These are phyloP conservation scores for Machimus atricapillus DNA, from an alignment of 2,888 invertebrate species.

Conservation along the genomic window DNA sequence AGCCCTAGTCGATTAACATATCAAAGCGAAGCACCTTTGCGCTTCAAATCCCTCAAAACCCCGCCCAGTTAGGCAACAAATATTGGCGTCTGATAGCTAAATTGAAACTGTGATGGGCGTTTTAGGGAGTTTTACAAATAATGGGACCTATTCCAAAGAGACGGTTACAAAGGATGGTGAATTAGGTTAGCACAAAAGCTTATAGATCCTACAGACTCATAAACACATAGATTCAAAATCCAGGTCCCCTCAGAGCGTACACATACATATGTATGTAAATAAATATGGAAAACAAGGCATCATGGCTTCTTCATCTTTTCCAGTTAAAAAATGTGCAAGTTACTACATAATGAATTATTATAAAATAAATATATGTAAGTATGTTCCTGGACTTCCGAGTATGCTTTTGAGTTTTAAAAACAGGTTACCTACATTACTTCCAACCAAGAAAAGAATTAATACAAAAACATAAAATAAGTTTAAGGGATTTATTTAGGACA, in stretches of 20 bases:
- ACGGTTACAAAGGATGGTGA: background rate
- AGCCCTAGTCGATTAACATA: conserved; percentile 21
- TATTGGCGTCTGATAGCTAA: background rate
- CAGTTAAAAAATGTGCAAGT: too few relatives aligned
- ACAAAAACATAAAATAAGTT: too few relatives aligned
- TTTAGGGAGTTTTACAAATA: background rate
- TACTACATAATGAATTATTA: too few relatives aligned
- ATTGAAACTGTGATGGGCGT: background rate
- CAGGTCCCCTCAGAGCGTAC: background rate
- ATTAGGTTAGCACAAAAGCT: background rate
- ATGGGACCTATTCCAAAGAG: background rate
- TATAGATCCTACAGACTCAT: background rate
- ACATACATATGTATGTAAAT: too few relatives aligned
- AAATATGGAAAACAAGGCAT: too few relatives aligned
- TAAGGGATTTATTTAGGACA: too few relatives aligned
- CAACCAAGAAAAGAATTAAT: too few relatives aligned
- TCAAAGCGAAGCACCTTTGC: conserved; percentile 7
- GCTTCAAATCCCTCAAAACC: background rate
- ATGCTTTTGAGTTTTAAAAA: too few relatives aligned
- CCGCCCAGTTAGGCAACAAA: background rate
- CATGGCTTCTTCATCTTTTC: too few relatives aligned
- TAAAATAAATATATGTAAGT: too few relatives aligned
- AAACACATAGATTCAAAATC: background rate
- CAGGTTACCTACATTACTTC: too few relatives aligned
- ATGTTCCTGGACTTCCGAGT: too few relatives aligned